A percentile compares a stretch with the other conserved stretches of the same genome.
Evolutionary conservation across 2,113 vertebrate species (phyloP).

Genomic region (Vidua chalybeata): DNA sequence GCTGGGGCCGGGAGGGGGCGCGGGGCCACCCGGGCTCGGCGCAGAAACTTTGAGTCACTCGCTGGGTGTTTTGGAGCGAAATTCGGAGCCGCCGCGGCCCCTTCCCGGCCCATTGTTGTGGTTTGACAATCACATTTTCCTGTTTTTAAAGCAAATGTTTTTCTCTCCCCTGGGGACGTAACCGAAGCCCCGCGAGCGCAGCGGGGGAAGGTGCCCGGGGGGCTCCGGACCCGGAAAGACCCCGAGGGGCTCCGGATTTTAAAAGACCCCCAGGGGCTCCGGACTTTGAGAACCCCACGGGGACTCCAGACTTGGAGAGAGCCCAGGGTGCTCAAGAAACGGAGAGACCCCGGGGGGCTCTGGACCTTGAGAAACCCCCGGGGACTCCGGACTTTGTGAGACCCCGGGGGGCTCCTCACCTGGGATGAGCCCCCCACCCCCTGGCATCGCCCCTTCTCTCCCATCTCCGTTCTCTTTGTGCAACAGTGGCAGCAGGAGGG

Average conservation of each 20-base stretch:
- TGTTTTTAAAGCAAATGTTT: conserved; percentile 55
- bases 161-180: conserved; percentile 5
- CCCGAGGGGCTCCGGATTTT: rapidly evolving
- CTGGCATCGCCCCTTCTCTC: background rate
- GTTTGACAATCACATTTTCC: conserved; percentile 75
- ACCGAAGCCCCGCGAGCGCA: background rate
- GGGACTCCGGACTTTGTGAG: too few relatives aligned
- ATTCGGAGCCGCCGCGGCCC: conserved; percentile 21
- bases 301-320: background rate
- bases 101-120: conserved; percentile 65
- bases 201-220: background rate
- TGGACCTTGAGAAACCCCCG: rapidly evolving
- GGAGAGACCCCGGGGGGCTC: background rate
- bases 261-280: background rate
- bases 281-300: rapidly evolving
- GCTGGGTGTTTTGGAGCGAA: background rate
- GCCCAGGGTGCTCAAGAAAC: background rate
- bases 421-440: rapidly evolving
- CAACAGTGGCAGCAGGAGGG: background rate
- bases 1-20: background rate
- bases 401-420: background rate
- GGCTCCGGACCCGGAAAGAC: rapidly evolving
- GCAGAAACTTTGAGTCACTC: conserved; percentile 29
- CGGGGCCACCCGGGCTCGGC: background rate
- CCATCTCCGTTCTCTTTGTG: rapidly evolving